Conservation (phyloP, 2,888 invertebrate genomes). For the Sialis fuliginosa region DNA sequence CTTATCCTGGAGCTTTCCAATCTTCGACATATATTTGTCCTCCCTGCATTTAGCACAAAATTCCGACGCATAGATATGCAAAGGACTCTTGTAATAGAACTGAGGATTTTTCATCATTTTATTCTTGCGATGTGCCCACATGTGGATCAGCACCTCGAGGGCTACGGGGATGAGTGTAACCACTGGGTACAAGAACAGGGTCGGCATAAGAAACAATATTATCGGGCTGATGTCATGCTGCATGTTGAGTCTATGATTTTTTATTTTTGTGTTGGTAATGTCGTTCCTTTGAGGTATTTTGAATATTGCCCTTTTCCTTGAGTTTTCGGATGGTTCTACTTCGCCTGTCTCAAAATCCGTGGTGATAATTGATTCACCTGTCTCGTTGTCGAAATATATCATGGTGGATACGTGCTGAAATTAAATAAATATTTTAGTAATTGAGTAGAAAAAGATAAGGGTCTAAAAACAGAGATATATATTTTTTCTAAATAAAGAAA, state of each 20-base stretch:
- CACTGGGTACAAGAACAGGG: conserved; percentile 36
- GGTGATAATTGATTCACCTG: conserved; percentile 30
- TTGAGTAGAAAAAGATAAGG: too few species aligned
- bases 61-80: conserved; percentile 46
- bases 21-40: conserved; percentile 38
- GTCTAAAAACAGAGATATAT: too few species aligned
- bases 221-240: conserved; percentile 13
- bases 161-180: conserved; percentile 31
- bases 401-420: too few species aligned
- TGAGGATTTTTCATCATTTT: conserved; percentile 34
- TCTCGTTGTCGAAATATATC: conserved; percentile 27
- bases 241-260: conserved; percentile 6
- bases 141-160: conserved; percentile 43
- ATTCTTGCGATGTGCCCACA: conserved; percentile 51
- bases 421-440: too few species aligned
- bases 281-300: conserved; percentile 14
- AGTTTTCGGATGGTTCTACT: conserved; percentile 18
- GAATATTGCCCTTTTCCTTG: conserved; percentile 24
- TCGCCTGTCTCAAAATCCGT: conserved; percentile 34
- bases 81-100: conserved; percentile 49
- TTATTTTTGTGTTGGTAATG: conserved; percentile 3
- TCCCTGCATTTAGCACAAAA: conserved; percentile 51
- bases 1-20: conserved; percentile 46
- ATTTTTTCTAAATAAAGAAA: too few species aligned
- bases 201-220: conserved; percentile 37